These are phyloP conservation scores for Ictalurus punctatus DNA, from an alignment of 2,113 vertebrate species.

Conservation along the genomic window DNA sequence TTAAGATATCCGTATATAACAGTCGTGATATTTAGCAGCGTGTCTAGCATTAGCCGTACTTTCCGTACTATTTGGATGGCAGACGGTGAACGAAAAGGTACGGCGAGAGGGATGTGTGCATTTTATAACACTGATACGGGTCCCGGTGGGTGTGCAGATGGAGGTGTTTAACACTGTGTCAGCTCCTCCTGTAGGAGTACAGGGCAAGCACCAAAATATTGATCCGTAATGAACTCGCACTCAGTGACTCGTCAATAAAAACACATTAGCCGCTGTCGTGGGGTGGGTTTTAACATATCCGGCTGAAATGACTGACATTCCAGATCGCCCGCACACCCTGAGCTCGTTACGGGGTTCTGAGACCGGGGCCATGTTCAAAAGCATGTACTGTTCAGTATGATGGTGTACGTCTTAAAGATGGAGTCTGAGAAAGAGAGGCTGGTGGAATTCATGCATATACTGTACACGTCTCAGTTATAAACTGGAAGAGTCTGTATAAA, in stretches of 20 bases:
- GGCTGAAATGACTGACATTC: neutral
- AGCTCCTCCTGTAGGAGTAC: constrained; percentile 65
- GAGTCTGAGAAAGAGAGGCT: neutral
- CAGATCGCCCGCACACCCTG: neutral
- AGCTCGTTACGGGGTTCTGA: neutral
- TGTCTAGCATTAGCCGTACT: neutral
- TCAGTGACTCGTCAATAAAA: neutral
- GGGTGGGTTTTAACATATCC: neutral
- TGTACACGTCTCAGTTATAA: neutral
- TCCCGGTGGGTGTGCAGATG: constrained; percentile 47
- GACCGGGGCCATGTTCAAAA: neutral
- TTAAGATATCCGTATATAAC: neutral
- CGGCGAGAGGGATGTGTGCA: neutral
- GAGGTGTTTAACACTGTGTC: constrained; percentile 59
- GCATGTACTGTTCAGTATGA: neutral
- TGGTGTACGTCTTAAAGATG: too few relatives aligned
- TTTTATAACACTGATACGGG: neutral
- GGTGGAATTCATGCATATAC: neutral
- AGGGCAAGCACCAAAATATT: constrained; percentile 60
- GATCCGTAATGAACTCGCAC: constrained; percentile 57
- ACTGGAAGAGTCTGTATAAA: neutral
- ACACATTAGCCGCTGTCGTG: neutral
- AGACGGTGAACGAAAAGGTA: neutral
- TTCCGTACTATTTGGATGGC: neutral
- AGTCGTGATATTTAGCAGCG: neutral